These are phyloP conservation scores for Eugnorisma glareosa DNA, from an alignment of 2,888 invertebrate species.

Conservation along the genomic window DNA sequence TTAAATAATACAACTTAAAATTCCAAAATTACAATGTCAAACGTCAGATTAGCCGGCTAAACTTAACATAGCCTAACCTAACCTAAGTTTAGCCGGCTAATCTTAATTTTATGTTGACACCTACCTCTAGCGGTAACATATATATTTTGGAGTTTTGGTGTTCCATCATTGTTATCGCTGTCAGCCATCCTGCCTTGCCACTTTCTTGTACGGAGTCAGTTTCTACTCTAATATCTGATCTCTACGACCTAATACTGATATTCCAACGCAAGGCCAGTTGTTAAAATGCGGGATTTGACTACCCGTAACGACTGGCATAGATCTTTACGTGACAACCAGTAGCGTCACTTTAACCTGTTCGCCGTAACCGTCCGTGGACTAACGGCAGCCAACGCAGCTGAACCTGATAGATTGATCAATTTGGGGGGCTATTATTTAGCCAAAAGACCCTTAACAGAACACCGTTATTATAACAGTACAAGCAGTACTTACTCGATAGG, in stretches of 20 bases:
- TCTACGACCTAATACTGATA: background rate
- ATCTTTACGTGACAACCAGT: slow-evolving; percentile 27
- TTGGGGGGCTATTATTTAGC: background rate
- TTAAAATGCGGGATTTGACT: background rate
- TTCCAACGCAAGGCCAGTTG: background rate
- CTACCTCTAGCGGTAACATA: no score
- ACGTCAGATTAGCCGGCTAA: no score
- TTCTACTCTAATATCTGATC: background rate
- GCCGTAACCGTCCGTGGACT: background rate
- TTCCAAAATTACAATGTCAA: no score
- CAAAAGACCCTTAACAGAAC: background rate
- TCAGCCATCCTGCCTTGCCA: background rate
- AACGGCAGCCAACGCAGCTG: slow-evolving; percentile 10
- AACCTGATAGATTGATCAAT: slow-evolving; percentile 16
- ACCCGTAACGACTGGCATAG: background rate
- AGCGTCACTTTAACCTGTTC: slow-evolving; percentile 5
- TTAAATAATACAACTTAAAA: no score
- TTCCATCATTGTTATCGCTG: background rate
- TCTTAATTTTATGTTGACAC: no score
- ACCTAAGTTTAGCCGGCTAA: no score
- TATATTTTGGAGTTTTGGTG: no score
- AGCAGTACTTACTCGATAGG: background rate
- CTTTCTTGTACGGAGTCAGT: background rate
- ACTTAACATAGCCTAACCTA: no score
- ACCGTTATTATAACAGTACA: background rate